These are phyloP conservation scores for Stenchaetothrips biformis DNA, from an alignment of 2,888 invertebrate genomes.

Conservation along the genomic window DNA sequence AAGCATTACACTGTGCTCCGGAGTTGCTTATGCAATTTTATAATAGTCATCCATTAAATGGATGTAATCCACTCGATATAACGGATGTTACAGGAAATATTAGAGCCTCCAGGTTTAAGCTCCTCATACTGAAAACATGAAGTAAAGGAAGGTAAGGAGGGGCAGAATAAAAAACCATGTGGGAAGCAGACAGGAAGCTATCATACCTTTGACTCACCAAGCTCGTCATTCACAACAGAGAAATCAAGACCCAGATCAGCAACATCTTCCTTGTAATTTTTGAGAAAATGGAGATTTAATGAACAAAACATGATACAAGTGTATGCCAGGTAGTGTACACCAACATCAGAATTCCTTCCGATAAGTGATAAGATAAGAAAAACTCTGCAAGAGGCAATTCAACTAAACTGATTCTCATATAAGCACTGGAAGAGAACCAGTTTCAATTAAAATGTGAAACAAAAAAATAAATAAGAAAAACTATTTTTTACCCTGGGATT, in stretches of 20 bases:
- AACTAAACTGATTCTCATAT: conserved; percentile 89
- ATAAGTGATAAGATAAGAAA: conserved; percentile 84
- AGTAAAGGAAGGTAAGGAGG: conserved; percentile 27
- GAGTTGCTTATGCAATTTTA: conserved; percentile 88
- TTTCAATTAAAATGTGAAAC: conserved; percentile 29
- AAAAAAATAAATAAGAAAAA: conserved; percentile 31
- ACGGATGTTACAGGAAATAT: conserved; percentile 85
- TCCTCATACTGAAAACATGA: conserved; percentile 67
- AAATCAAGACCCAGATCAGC: conserved; percentile 87
- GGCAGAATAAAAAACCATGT: conserved; percentile 11
- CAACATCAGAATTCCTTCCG: conserved; percentile 70
- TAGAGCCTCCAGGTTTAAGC: conserved; percentile 82
- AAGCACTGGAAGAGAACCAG: conserved; percentile 59
- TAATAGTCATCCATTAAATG: conserved; percentile 93
- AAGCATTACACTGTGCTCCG: conserved; percentile 80
- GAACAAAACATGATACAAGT: conserved; percentile 86
- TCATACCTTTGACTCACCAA: conserved; percentile 76
- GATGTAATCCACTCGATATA: conserved; percentile 94
- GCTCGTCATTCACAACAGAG: conserved; percentile 81
- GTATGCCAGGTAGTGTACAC: conserved; percentile 90
- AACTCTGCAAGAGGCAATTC: conserved; percentile 95
- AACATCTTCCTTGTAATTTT: conserved; percentile 81
- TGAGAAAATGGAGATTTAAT: conserved; percentile 82
- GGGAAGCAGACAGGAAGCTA: conserved; percentile 26
- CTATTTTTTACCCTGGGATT: conserved; percentile 37